Evolutionary conservation across 2,888 invertebrate species (phyloP), one percentile per base, ranked within the genome.

Genomic region (Limnephilus marmoratus): DNA sequence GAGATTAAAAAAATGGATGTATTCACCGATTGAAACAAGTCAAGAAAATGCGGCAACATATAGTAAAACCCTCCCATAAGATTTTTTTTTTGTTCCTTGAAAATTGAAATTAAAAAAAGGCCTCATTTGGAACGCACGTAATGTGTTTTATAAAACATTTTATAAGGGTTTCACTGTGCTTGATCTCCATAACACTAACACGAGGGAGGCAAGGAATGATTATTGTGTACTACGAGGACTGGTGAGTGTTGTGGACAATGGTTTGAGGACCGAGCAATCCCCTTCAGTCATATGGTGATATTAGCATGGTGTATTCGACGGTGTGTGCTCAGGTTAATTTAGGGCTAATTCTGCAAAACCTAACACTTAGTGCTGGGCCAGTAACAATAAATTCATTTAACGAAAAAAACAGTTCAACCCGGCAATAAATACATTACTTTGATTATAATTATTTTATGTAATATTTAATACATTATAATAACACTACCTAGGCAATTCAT

Each of bases 401-500:
- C 68, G 68, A 68, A 68, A 68, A 68, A 68, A n/a, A 68, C 24
- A 68, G 68, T 68, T 68, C 68, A 68, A 68, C 68, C 68, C 24
- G 68, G 68, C n/a, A 85, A 85, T 85, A 85, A 85, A 85, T 85
- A 85, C 85, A 85, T 37, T 37, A 85, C 37, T 85, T 37, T 85
- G 41, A 85, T 85, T 85, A 68, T 68, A 37, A 41, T 85, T 34
- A 41, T 85, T 31, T 18, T 85, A 85, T 85, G 41, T 85, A 41
- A 53, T 34, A 83, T 83, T 83, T 24, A 83, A 83, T 83, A 83
- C 87, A 87, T 87, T 87, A 87, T 87, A 53, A 86, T 86, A 53
- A 87, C 53, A 87, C 53, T 49, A 31, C 53, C 49, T 87, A 87
- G 87, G 53, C 68, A 49, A 87, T 29, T 87, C 53, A 87, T 87